phyloP scores from a whole-genome alignment of 2,113 vertebrate genomes.

The Amphilophus citrinellus region DNA sequence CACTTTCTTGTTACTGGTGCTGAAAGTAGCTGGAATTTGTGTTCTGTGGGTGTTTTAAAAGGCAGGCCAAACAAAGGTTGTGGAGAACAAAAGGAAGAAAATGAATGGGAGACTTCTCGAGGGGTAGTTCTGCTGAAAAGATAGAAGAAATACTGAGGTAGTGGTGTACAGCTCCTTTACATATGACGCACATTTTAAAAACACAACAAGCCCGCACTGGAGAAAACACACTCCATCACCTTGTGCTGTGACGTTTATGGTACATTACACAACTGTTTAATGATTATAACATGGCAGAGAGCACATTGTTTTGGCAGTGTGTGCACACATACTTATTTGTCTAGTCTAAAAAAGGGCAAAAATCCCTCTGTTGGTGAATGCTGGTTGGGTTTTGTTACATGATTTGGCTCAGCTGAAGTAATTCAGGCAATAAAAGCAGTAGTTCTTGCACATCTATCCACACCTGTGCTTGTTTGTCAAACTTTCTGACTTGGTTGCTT shows the following conservation, averaged over 20 bases:
- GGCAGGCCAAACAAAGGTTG: not conserved
- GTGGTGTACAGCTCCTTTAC: conserved; percentile 43
- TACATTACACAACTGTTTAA: conserved; percentile 74
- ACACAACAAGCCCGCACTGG: conserved; percentile 56
- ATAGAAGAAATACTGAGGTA: conserved; percentile 30
- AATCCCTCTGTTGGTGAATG: conserved; percentile 14
- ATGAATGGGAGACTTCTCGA: conserved; percentile 20
- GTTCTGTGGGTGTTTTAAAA: conserved; percentile 24
- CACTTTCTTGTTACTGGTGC: conserved; percentile 79
- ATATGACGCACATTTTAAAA: conserved; percentile 57
- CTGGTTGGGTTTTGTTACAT: conserved; percentile 22
- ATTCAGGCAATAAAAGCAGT: conserved; percentile 29
- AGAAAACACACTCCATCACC: conserved; percentile 67
- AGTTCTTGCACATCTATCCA: conserved; percentile 35
- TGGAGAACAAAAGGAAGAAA: not conserved
- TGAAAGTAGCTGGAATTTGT: conserved; percentile 42
- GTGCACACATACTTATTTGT: conserved; percentile 68
- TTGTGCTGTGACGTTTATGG: conserved; percentile 61
- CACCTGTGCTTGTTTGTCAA: conserved; percentile 49
- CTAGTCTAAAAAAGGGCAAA: conserved; percentile 39
- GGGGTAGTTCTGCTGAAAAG: conserved; percentile 19
- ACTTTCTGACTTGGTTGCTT: conserved; percentile 35
- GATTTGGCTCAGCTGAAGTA: conserved; percentile 23
- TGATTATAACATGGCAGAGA: conserved; percentile 69
- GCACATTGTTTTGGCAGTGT: conserved; percentile 62